These are phyloP conservation scores for Vidua macroura DNA, from an alignment of 2,113 vertebrate species.

Conservation along the genomic window DNA sequence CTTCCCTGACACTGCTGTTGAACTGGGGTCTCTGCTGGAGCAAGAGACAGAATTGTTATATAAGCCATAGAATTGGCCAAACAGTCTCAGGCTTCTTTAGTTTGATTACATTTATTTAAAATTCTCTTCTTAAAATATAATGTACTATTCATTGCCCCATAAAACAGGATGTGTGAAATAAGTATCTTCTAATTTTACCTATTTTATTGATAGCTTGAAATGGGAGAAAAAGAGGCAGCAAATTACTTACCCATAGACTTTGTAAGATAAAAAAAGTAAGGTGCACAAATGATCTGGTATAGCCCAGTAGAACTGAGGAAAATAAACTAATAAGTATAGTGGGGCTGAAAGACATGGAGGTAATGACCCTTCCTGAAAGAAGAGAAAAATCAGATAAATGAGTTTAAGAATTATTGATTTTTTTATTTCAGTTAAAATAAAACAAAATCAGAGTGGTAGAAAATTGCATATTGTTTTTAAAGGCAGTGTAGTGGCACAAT, in stretches of 20 bases:
- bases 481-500: not conserved
- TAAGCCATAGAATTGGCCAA: not conserved
- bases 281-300: not conserved
- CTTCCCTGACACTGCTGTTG: not conserved
- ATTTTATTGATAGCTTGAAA: not conserved
- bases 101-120: not conserved
- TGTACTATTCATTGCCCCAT: not conserved
- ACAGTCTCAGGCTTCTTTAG: not conserved
- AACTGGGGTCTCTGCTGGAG: not conserved
- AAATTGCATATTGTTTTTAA: not conserved
- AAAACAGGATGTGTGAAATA: not conserved
- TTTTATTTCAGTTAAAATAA: not conserved
- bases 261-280: not conserved
- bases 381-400: not conserved
- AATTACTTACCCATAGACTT: not conserved
- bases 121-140: not conserved
- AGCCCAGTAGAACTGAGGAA: not conserved
- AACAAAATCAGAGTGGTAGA: not conserved
- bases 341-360: not conserved
- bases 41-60: rapidly evolving
- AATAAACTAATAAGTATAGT: not conserved
- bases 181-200: not conserved
- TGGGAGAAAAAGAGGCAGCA: not conserved
- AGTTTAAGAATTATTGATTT: not conserved
- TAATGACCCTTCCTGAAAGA: not conserved